Base-by-base conservation (phyloP, 2,888 invertebrate species). In the Rutpela maculata region DNA sequence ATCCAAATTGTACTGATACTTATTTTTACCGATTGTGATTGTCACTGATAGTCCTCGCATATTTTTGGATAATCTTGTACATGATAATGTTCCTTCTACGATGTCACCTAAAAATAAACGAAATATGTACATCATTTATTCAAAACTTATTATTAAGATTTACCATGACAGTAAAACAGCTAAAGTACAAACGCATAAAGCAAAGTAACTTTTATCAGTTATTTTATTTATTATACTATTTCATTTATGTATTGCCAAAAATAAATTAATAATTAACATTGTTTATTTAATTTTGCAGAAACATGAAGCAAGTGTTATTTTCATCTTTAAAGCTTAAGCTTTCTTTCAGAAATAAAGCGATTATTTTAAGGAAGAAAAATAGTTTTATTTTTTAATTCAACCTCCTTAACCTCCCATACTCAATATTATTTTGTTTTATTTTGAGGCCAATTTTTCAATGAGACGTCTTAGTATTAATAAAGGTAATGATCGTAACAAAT, bases 11-110 rank as follows among this genome's bases (percentile, higher is more conserved):
- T 94, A 95, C 80, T 92, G 92, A 86, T 93, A 92, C 83, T 86
- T 91, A 84, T 92, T 92, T 68, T 92, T 92, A 87, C 93, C 93
- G 79, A 94, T 90, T 85, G 92, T 91, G 79, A 97, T 93, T 77
- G 92, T 92, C 68, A 97, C 92, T 57, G 93, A 92, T 56, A 97
- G 89, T 22, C 95, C 95, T 83, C 97, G 91, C 0, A 94, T 92
- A 90, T 96, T 95, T 82, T 93, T 94, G 80, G 92, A 91, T 85
- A 95, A 94, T 84, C 97, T 93, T 79, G 91, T 92, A 85, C 96
- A 97, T 60, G 91, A 91, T n/a, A 98, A 91, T 80, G 92, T 93
- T 17, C 97, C 97, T 70, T 90, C 88, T n/a, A 94, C 81, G 11
- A 88, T 85, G 77, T 93, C 91, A 78, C 93, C 93, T 94, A 87